A percentile compares a stretch with the other conserved stretches of the same genome.
phyloP scores from a whole-genome alignment of 92 coral and sea anemone species.

The Heteractis magnifica region DNA sequence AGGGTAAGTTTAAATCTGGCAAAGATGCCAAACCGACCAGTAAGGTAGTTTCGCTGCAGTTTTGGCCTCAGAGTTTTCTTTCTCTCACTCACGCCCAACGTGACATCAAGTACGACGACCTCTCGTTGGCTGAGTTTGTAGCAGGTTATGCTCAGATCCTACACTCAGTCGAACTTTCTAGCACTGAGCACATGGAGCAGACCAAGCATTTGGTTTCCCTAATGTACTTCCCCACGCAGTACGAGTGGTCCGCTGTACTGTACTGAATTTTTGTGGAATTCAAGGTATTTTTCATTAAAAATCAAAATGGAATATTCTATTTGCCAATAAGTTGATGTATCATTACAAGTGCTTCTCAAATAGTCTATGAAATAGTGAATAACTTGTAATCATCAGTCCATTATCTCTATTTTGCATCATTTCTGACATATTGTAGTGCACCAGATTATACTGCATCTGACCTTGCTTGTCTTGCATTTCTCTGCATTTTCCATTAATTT shows the following conservation, averaged over 20 bases:
- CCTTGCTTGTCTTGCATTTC: too few relatives aligned
- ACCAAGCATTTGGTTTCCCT: conserved; percentile 25
- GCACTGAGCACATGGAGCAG: conserved; percentile 13
- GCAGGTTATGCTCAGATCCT: conserved; percentile 38
- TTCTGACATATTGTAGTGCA: too few relatives aligned
- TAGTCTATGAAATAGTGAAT: too few relatives aligned
- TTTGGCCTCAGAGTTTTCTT: conserved; percentile 44
- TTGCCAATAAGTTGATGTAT: too few relatives aligned
- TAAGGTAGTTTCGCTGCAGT: conserved; percentile 22
- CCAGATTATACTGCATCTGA: too few relatives aligned
- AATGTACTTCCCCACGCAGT: conserved; percentile 37
- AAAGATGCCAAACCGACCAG: conserved; percentile 40
- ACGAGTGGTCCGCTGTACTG: conserved; percentile 40
- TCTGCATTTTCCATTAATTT: too few relatives aligned
- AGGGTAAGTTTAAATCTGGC: conserved; percentile 54
- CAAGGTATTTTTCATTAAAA: too few relatives aligned
- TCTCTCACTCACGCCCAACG: conserved; percentile 30
- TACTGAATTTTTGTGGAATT: too few relatives aligned
- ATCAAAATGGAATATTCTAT: too few relatives aligned
- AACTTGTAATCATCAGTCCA: too few relatives aligned
- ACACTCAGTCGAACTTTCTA: conserved; percentile 14
- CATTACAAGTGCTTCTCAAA: too few relatives aligned
- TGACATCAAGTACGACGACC: conserved; percentile 38
- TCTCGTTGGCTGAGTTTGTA: conserved; percentile 35
- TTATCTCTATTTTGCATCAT: too few relatives aligned